phyloP scores from a whole-genome alignment of 1,140 invertebrate genomes.

The Cepaea nemoralis region DNA sequence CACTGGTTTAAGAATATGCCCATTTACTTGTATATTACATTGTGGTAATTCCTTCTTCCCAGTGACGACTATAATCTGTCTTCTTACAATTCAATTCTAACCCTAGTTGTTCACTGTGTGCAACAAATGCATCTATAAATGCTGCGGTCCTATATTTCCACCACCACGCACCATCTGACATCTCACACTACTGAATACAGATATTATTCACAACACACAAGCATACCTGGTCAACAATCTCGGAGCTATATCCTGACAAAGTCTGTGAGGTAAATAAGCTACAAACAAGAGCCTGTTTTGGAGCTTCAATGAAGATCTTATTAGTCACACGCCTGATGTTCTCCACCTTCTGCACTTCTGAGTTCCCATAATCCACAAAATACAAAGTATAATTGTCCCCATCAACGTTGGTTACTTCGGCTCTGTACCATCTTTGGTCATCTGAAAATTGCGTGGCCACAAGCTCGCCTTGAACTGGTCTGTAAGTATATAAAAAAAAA shows the following conservation, averaged over 20 bases:
- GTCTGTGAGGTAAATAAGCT: neutral
- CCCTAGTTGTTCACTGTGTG: too few species aligned
- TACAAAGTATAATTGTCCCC: neutral
- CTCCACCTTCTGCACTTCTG: neutral
- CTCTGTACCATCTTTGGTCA: conserved; percentile 14
- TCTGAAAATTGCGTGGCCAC: conserved; percentile 8
- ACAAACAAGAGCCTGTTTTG: conserved; percentile 4
- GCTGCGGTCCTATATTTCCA: too few species aligned
- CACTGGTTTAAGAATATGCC: too few species aligned
- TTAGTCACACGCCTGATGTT: neutral
- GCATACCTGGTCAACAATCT: neutral
- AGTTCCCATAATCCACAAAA: conserved; percentile 18
- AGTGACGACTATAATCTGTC: too few species aligned
- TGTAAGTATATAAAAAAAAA: neutral
- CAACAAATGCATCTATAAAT: too few species aligned
- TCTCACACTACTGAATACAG: too few species aligned
- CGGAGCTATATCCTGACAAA: neutral
- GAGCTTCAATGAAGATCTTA: neutral
- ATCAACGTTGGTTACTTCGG: neutral
- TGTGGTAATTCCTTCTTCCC: too few species aligned
- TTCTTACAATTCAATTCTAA: too few species aligned
- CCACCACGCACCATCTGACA: too few species aligned
- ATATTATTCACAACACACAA: too few species aligned
- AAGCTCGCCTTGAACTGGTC: conserved; percentile 19
- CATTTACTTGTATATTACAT: too few species aligned